Percentiles rank a stretch among this genome's conserved stretches.
Conservation (phyloP, 1,140 invertebrate genomes). For the Vollenhovia emeryi region DNA sequence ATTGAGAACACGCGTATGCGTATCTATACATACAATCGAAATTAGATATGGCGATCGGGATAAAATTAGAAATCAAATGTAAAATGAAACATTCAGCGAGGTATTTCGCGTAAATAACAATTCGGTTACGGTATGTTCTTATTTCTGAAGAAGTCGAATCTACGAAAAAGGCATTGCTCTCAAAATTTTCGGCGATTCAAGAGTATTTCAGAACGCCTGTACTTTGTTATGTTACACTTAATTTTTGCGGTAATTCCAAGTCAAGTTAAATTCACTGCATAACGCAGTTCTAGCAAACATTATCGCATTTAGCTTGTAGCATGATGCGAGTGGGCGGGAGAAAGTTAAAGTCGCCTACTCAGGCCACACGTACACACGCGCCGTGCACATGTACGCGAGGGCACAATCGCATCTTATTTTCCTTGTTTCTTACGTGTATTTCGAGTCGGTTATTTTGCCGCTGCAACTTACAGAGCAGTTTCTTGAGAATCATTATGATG, state of each 20-base stretch:
- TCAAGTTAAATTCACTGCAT: conserved; percentile 27
- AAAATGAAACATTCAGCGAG: neutral
- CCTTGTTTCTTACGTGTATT: conserved; percentile 16
- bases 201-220: neutral
- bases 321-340: conserved; percentile 76
- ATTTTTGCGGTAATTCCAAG: conserved; percentile 21
- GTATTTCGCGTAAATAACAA: neutral
- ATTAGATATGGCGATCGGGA: neutral
- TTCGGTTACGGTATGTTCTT: neutral
- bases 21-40: neutral
- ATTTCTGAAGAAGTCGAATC: neutral
- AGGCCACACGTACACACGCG: neutral
- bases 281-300: conserved; percentile 39
- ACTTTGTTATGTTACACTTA: neutral
- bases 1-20: neutral
- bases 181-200: neutral
- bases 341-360: conserved; percentile 76
- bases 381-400: neutral
- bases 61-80: neutral
- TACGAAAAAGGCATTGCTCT: neutral
- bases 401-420: conserved; percentile 29
- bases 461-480: neutral
- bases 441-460: conserved; percentile 1
- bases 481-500: conserved; percentile 2
- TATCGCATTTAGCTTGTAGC: conserved; percentile 43